Conservation (phyloP, 2,113 vertebrate genomes). For the Catharus bicknelli region DNA sequence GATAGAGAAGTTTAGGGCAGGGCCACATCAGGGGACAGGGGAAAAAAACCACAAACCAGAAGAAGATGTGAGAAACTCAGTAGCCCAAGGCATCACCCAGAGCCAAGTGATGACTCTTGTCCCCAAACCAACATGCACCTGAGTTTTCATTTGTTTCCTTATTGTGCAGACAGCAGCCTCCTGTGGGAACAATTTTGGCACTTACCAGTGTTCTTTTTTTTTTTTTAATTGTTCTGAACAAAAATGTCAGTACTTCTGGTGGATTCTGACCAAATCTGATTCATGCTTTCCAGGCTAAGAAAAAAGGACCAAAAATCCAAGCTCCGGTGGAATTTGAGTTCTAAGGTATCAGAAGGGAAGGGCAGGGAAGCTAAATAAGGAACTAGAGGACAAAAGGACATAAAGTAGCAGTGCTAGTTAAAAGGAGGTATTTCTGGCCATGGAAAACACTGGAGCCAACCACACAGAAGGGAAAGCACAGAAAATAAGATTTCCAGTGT, state of each 20-base stretch:
- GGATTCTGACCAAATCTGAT: neutral
- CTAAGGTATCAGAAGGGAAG: neutral
- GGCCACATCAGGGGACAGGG: neutral
- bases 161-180: neutral
- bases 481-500: neutral
- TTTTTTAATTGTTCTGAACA: neutral
- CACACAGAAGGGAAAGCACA: neutral
- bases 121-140: rapidly evolving
- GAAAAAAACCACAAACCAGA: neutral
- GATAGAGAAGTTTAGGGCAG: neutral
- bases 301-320: neutral
- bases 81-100: neutral
- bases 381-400: neutral
- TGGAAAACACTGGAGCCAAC: neutral
- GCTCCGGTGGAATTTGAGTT: neutral
- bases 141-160: neutral
- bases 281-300: neutral
- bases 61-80: neutral
- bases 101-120: neutral
- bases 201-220: neutral
- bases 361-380: neutral
- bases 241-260: neutral
- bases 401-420: neutral
- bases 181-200: neutral
- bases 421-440: neutral